Evolutionary conservation across 2,797 vertebrate genomes (phyloP), one percentile per base, ranked within the genome.

Genomic region (Lateolabrax maculatus): DNA sequence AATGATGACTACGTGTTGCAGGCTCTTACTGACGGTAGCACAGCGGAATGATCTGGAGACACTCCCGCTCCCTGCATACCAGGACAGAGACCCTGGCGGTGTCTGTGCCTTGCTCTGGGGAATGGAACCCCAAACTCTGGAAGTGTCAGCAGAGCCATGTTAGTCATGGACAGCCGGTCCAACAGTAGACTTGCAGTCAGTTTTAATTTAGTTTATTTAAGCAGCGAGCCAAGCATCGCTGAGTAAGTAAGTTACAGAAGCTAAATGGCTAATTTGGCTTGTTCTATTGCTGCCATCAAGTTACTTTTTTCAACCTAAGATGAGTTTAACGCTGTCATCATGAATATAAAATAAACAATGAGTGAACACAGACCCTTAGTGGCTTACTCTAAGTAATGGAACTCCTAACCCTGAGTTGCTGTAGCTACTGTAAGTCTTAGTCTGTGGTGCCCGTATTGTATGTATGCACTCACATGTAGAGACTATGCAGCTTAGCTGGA

Each of bases 81-180:
- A 34, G 18, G 21, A 27, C 6, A 9, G 29, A 52, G 46, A 63
- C 43, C 23, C 16, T 46, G 69, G 16, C 15, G 0, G 31, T 34
- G 53, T 66, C 31, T 16, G 61, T 51, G 75, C 71, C 58, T 76
- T 76, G 57, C 51, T 73, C 41, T 27, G 15, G 57, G 51, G 57
- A 68, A 65, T 36, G 23, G 57, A 75, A 69, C 62, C 52, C 29
- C 13, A 58, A 46, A 61, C 66, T 48, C 7, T 63, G 56, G 70
- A 61, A 55, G 46, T 15, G 37, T 13, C 11, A n/a, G 41, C 19
- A 23, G 36, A 51, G 2, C 46, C 66, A 16, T 44, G 68, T 79
- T 65, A 31, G 52, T 61, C 41, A 61, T 2, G 1, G 25, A 58
- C 29, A 57, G 51, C 1, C 25, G 18, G 71, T 34, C 58, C 36